These are phyloP conservation scores for Ptychadena robeensis DNA, from an alignment of 2,797 vertebrate species.

Conservation along the genomic window DNA sequence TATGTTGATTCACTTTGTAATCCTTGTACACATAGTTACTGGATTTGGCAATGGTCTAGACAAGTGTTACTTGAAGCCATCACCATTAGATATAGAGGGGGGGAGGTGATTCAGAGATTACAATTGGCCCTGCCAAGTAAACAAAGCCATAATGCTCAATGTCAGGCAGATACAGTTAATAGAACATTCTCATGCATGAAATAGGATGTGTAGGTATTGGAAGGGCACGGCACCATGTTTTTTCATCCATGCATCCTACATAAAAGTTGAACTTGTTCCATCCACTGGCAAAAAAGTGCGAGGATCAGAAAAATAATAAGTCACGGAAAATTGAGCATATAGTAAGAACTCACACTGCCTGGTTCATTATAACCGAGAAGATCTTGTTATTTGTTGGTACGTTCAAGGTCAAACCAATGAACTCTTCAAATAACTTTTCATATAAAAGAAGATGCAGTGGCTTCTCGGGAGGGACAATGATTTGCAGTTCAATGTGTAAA, in stretches of 20 bases:
- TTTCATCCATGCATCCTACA: constrained; percentile 3
- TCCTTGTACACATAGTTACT: no score
- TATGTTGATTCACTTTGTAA: no score
- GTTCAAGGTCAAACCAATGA: constrained; percentile 9
- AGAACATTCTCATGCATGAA: constrained; percentile 30
- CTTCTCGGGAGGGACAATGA: not conserved
- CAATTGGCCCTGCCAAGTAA: not conserved
- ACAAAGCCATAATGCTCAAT: constrained; percentile 19
- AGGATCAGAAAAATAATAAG: not conserved
- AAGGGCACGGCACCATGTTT: constrained; percentile 2
- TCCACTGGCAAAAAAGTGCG: not conserved
- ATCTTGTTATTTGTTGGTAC: not conserved
- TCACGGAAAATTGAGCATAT: not conserved
- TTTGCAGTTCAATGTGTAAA: not conserved
- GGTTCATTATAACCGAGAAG: not conserved
- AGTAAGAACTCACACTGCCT: not conserved
- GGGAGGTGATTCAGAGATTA: not conserved
- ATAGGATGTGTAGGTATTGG: constrained; percentile 17
- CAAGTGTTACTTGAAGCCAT: no score
- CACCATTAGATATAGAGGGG: not conserved
- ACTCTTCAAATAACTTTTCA: constrained; percentile 1
- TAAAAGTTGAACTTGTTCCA: not conserved
- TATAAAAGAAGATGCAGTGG: not conserved
- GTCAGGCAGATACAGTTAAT: constrained; percentile 27
- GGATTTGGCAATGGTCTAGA: no score